Base-by-base conservation (phyloP, 1,140 invertebrate species). In the Cepaea nemoralis region DNA sequence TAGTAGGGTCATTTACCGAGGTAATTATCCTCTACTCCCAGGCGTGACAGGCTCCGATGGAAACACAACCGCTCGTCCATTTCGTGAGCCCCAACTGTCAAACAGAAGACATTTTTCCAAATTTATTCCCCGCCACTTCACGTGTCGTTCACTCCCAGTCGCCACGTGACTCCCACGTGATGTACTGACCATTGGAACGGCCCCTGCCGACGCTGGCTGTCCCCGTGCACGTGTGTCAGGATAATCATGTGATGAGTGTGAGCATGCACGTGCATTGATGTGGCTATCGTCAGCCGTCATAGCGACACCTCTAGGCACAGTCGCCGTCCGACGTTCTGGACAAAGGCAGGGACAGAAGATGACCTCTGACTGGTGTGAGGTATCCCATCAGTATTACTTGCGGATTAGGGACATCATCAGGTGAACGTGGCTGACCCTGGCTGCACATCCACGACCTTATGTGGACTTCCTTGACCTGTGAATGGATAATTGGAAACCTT, bases 41-140 rank as follows among this genome's bases (percentile, higher is more conserved):
- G 55, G 55, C 8, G 55, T 59, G 55, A 59, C 55, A 59, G 12
- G 55, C 5, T 24, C 24, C 55, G 5, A 59, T 59, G 14, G 55
- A 59, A 59, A 59, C 55, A 59, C 55, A 59, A 59, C 55, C 55
- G 55, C 55, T 59, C 55, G 14, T 59, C n/a, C 55, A 59, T 59
- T n/a, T 59, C 55, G 12, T 59, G 12, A 12, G 55, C 55, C 5
- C 14, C 14, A 59, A 59, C 55, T 59, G 55, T n/a, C 55, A 59
- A 59, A 59, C 55, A 59, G 55, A 59, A n/a, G 55, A 59, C 55
- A 59, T 59, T 59, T 59, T 59, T 59, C 55, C 12, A 19, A 24
- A 59, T 59, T 59, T 59, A 59, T 59, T 59, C 55, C 14, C 12
- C 14, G 5, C 55, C 55, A n/a, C 24, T 59, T 24, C 55, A 59